A percentile compares a stretch with the other conserved stretches of the same genome.
phyloP scores from a whole-genome alignment of 2,113 vertebrate genomes.

The Oncorhynchus tshawytscha region DNA sequence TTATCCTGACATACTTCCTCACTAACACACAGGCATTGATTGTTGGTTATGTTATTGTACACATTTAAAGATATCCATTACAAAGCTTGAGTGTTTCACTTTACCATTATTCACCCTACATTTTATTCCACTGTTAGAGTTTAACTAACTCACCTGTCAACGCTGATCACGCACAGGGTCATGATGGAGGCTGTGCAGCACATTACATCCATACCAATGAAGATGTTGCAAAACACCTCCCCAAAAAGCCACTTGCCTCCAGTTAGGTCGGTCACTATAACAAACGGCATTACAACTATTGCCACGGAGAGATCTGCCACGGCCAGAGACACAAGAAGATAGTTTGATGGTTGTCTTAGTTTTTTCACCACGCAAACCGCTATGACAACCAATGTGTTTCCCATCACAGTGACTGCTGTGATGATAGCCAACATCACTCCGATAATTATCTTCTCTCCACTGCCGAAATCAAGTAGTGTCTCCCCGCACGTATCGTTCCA shows the following conservation, averaged over 20 bases:
- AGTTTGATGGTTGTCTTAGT: conserved; percentile 80
- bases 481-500: conserved; percentile 75
- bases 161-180: conserved; percentile 81
- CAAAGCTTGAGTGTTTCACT: too few relatives aligned
- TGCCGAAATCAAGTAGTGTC: conserved; percentile 65
- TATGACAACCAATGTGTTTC: conserved; percentile 79
- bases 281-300: conserved; percentile 79
- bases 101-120: conserved; percentile 69
- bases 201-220: conserved; percentile 82
- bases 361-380: conserved; percentile 80
- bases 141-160: conserved; percentile 71
- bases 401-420: conserved; percentile 78
- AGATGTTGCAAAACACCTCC: conserved; percentile 79
- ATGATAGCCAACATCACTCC: conserved; percentile 75
- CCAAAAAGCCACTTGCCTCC: conserved; percentile 81
- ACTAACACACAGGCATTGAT: too few relatives aligned
- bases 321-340: conserved; percentile 76
- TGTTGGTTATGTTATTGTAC: too few relatives aligned
- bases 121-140: not conserved
- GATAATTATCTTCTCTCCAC: conserved; percentile 74
- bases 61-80: too few relatives aligned
- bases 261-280: conserved; percentile 79
- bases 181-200: conserved; percentile 82
- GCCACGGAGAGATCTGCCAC: conserved; percentile 81
- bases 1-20: too few relatives aligned